Conservation (phyloP, 1,140 invertebrate species). For the Penaeus japonicus region DNA sequence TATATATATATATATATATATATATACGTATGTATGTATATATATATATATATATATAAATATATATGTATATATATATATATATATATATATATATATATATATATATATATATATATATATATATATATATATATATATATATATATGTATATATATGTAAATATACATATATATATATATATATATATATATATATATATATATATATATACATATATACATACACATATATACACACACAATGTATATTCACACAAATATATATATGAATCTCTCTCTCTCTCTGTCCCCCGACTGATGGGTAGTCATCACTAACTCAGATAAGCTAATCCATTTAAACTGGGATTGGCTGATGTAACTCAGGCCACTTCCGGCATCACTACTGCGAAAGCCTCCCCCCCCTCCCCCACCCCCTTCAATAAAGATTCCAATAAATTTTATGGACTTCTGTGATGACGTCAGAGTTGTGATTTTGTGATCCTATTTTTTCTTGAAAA, state of each 20-base stretch:
- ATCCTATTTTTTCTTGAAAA: too few species aligned
- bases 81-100: background rate
- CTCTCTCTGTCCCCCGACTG: background rate
- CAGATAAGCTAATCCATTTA: too few species aligned
- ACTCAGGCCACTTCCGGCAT: too few species aligned
- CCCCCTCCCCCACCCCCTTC: too few species aligned
- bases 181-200: background rate
- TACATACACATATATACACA: background rate
- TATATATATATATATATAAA: background rate
- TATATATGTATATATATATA: background rate
- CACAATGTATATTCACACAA: background rate
- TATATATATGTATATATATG: background rate
- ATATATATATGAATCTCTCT: background rate
- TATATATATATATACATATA: background rate
- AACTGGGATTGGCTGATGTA: too few species aligned
- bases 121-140: background rate
- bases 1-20: background rate
- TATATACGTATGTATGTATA: background rate
- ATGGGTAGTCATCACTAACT: too few species aligned
- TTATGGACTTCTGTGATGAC: too few species aligned
- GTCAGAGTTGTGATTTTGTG: too few species aligned
- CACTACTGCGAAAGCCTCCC: too few species aligned
- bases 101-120: background rate
- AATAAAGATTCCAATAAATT: too few species aligned
- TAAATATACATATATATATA: too few species aligned